Base-by-base conservation (phyloP, 2,113 vertebrate species). In the Indicator maculatus region DNA sequence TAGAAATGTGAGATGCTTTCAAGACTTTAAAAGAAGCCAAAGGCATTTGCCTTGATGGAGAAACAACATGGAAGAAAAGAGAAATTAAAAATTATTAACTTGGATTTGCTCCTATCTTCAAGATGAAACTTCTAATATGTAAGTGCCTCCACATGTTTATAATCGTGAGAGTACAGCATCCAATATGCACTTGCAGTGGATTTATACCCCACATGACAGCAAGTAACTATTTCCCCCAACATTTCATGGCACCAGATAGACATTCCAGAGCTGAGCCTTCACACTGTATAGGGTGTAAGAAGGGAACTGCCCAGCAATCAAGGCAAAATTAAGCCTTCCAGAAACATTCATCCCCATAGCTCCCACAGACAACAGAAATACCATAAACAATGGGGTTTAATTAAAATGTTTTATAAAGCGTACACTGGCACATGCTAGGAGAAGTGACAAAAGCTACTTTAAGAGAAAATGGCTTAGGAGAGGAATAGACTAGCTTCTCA, bases 261-360 rank as follows among this genome's bases (percentile, higher is more conserved):
- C 83, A 84, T 89, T 89, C 81, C 93, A 79, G 86, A 89, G 63
- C 72, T 4, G 36, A 91, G 33, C 52, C 39, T 96, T 86, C 81
- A 71, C 78, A 66, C 66, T 58, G 24, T 8, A 93, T 67, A 82
- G 78, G 81, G 91, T 74, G 75, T n/a, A 92, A 31, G 71, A 91
- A 74, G 17, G 67, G 78, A 95, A 76, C 63, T 78, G 93, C 56
- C 27, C 84, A 80, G 72, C 63, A 86, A 78, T 70, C 74, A 45
- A 27, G 33, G 53, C 58, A 87, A 93, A 85, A 85, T 41, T 8
- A 92, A 89, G 52, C 64, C 59, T 91, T 74, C 82, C 95, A 89
- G 93, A 95, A 93, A 83, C 26, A 53, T 39, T 89, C 39, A 66
- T 31, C 61, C 28, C 58, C 47, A 33, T 8, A 71, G 55, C 15